Conservation (phyloP, 2,888 invertebrate species). For the Aphidius colemani region DNA sequence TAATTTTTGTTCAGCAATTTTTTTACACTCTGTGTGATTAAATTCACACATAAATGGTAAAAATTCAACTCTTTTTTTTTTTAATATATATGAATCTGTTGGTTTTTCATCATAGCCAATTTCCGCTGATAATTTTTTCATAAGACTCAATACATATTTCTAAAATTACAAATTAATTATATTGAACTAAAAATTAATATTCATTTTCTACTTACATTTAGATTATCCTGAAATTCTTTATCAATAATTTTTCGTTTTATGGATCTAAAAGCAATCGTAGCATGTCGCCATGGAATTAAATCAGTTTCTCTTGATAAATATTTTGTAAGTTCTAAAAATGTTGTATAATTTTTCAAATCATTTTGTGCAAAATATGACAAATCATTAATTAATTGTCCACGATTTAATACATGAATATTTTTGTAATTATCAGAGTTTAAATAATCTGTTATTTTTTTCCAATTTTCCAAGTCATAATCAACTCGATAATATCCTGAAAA, state of each 20-base stretch:
- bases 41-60: constrained; percentile 56
- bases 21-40: constrained; percentile 53
- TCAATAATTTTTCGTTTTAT: constrained; percentile 25
- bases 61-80: constrained; percentile 46
- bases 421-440: constrained; percentile 59
- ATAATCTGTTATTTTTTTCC: constrained; percentile 64
- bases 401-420: constrained; percentile 67
- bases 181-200: not conserved
- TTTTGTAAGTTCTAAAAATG: constrained; percentile 63
- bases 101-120: constrained; percentile 32
- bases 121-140: constrained; percentile 31
- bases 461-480: constrained; percentile 73
- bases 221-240: constrained; percentile 25
- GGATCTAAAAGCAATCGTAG: constrained; percentile 26
- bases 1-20: constrained; percentile 42
- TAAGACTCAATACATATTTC: constrained; percentile 31
- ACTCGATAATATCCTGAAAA: constrained; percentile 48
- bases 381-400: constrained; percentile 81
- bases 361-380: constrained; percentile 66
- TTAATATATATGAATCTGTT: constrained; percentile 38
- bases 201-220: constrained; percentile 24
- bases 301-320: constrained; percentile 67
- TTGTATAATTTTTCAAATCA: constrained; percentile 49
- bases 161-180: constrained; percentile 3
- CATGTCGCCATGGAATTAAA: constrained; percentile 71